These are phyloP conservation scores for Patiria pectinifera DNA, from an alignment of 53 echinoderm and acorn worm species.

Conservation along the genomic window DNA sequence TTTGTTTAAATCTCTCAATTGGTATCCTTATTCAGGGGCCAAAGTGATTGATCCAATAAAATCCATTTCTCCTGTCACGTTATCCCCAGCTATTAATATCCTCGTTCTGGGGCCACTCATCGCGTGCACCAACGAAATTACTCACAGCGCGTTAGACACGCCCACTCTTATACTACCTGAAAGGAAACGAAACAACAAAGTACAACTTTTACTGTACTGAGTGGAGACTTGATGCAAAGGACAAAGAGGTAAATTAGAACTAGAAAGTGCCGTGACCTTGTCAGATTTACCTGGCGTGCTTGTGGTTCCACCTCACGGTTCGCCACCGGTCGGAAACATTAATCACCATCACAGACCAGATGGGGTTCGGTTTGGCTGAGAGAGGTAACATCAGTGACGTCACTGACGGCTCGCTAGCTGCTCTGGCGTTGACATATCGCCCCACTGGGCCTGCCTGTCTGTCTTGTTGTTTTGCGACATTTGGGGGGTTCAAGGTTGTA, in stretches of 20 bases:
- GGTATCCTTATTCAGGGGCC: neutral
- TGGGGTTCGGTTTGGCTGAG: constrained; percentile 5
- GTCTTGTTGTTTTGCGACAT: constrained; percentile 32
- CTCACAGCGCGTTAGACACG: neutral
- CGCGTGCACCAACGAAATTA: constrained; percentile 27
- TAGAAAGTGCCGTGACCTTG: constrained; percentile 52
- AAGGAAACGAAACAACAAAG: neutral
- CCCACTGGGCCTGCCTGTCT: constrained; percentile 40
- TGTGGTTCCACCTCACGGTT: constrained; percentile 30
- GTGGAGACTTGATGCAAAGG: neutral
- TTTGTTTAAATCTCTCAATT: neutral
- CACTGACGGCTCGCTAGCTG: constrained; percentile 10
- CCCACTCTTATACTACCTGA: neutral
- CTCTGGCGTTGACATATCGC: constrained; percentile 47
- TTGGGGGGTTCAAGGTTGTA: constrained; percentile 50
- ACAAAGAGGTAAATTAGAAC: neutral
- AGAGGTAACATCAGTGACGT: constrained; percentile 31
- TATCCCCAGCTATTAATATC: constrained; percentile 2
- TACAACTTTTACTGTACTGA: constrained; percentile 7
- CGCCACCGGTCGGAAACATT: constrained; percentile 40
- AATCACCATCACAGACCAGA: constrained; percentile 38
- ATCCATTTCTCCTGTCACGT: neutral
- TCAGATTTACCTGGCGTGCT: constrained; percentile 57
- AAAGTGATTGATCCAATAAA: neutral
- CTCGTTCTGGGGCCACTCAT: constrained; percentile 14